phyloP scores from a whole-genome alignment of 1,140 invertebrate genomes.

The Harpegnathos saltator region DNA sequence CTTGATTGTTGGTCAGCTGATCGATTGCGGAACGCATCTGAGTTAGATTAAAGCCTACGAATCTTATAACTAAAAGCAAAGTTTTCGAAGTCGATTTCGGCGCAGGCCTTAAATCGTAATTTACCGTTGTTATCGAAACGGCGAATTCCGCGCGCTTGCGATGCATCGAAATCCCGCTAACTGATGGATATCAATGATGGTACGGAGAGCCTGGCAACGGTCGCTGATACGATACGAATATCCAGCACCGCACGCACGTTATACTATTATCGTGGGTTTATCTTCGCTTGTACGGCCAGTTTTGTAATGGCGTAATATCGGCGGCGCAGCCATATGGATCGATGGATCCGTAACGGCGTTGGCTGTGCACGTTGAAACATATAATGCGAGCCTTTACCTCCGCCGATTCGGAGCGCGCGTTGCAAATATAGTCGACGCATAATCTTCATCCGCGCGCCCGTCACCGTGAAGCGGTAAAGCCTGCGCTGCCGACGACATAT shows the following conservation, averaged over 20 bases:
- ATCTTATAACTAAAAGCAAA: too few species aligned
- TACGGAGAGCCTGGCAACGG: conserved; percentile 16
- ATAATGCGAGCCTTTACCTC: conserved; percentile 20
- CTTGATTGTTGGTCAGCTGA: too few species aligned
- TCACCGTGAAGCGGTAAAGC: too few species aligned
- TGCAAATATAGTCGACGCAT: conserved; percentile 13
- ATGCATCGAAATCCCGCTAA: conserved; percentile 22
- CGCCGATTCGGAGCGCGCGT: conserved; percentile 4
- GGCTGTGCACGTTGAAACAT: neutral
- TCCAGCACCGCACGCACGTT: conserved; percentile 27
- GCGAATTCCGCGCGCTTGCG: neutral
- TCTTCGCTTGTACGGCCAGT: conserved; percentile 23
- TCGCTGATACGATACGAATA: conserved; percentile 42
- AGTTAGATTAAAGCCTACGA: too few species aligned
- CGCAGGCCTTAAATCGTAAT: conserved; percentile 13
- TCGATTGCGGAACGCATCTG: too few species aligned
- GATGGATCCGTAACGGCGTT: conserved; percentile 14
- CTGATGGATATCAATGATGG: conserved; percentile 14
- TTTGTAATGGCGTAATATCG: conserved; percentile 48
- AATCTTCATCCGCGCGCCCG: conserved; percentile 5
- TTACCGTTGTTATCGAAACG: neutral
- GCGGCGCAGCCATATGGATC: neutral
- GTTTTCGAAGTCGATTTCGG: too few species aligned
- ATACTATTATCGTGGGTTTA: conserved; percentile 42
- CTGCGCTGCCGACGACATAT: neutral